These are phyloP conservation scores for Bombus polaris DNA, from an alignment of 1,140 invertebrate genomes.

Conservation along the genomic window DNA sequence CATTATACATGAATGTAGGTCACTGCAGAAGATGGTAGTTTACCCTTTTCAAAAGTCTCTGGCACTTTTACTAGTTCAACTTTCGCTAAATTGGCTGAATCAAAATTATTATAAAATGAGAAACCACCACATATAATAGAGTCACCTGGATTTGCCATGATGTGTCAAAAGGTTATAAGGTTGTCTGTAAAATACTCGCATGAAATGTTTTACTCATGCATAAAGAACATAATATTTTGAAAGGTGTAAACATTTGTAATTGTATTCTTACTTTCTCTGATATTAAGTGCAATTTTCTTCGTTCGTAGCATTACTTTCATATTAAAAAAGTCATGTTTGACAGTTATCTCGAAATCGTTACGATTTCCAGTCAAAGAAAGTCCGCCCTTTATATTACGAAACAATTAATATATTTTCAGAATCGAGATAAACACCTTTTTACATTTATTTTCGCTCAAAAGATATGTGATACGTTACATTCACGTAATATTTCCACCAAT, in stretches of 20 bases:
- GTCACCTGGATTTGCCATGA: slow-evolving; percentile 74
- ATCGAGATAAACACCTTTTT: background rate
- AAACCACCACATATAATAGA: slow-evolving; percentile 86
- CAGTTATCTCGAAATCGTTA: slow-evolving; percentile 36
- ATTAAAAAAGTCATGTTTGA: slow-evolving; percentile 49
- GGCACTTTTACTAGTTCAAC: slow-evolving; percentile 86
- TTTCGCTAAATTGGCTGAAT: slow-evolving; percentile 92
- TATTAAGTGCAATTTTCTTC: slow-evolving; percentile 14
- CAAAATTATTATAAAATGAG: slow-evolving; percentile 91
- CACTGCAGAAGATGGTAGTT: background rate
- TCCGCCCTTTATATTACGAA: background rate
- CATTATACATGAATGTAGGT: background rate
- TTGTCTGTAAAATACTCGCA: slow-evolving; percentile 39
- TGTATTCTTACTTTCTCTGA: slow-evolving; percentile 30
- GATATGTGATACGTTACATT: slow-evolving; percentile 11
- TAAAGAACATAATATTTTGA: background rate
- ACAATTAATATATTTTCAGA: background rate
- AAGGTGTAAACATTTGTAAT: background rate
- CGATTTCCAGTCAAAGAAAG: slow-evolving; percentile 21
- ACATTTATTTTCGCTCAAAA: background rate
- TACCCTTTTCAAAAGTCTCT: slow-evolving; percentile 72
- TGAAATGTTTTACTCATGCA: background rate
- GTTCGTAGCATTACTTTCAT: slow-evolving; percentile 26
- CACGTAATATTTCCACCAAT: slow-evolving; percentile 22
- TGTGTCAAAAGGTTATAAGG: slow-evolving; percentile 50